A percentile compares a stretch with the other conserved stretches of the same genome.
These are phyloP conservation scores for Geopemphigus sp. DNA, from an alignment of 1,140 invertebrate genomes.

Conservation along the genomic window DNA sequence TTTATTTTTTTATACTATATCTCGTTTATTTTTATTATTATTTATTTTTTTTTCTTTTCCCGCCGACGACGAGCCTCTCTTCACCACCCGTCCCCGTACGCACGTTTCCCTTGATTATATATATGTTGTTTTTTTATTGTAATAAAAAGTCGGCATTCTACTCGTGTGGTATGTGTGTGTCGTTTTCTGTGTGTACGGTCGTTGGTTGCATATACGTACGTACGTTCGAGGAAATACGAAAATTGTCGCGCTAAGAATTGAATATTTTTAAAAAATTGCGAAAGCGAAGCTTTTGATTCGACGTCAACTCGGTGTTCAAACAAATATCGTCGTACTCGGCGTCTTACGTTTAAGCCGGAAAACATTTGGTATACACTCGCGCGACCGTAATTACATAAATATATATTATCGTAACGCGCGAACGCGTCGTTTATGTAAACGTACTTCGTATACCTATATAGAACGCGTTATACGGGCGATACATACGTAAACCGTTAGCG, in stretches of 20 bases:
- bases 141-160: conserved; percentile 7
- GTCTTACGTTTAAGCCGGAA: background rate
- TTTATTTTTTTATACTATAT: conserved; percentile 19
- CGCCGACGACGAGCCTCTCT: too few relatives aligned
- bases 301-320: background rate
- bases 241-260: background rate
- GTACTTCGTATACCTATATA: too few relatives aligned
- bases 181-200: background rate
- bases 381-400: too few relatives aligned
- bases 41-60: background rate
- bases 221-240: background rate
- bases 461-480: too few relatives aligned
- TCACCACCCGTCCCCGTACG: background rate
- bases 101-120: conserved; percentile 2
- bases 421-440: too few relatives aligned
- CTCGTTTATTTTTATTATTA: conserved; percentile 41
- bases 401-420: too few relatives aligned
- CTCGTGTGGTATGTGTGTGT: background rate
- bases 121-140: conserved; percentile 8
- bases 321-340: background rate
- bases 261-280: too few relatives aligned
- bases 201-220: too few relatives aligned
- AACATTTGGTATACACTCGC: too few relatives aligned
- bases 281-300: background rate
- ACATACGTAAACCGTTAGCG: too few relatives aligned